A percentile compares a stretch with the other conserved stretches of the same genome.
These are phyloP conservation scores for Lutjanus campechanus DNA, from an alignment of 2,797 vertebrate genomes.

Conservation along the genomic window DNA sequence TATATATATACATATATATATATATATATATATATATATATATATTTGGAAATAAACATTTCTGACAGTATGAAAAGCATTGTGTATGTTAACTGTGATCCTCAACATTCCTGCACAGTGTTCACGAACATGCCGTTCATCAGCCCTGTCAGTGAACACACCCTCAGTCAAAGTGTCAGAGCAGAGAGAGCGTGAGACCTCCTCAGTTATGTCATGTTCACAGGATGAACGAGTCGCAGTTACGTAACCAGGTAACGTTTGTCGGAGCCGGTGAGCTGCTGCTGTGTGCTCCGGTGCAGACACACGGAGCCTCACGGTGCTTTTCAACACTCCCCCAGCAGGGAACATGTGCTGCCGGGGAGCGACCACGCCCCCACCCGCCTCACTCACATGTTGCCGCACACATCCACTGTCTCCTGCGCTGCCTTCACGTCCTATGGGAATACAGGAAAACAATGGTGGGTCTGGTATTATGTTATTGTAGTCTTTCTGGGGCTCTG, in stretches of 20 bases:
- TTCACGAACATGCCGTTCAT: too few relatives aligned
- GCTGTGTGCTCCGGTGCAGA: not conserved
- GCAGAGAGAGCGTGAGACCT: not conserved
- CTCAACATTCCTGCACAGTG: too few relatives aligned
- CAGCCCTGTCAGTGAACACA: too few relatives aligned
- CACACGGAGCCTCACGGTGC: conserved; percentile 33
- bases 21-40: too few relatives aligned
- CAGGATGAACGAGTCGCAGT: not conserved
- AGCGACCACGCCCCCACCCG: conserved; percentile 48
- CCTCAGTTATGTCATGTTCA: not conserved
- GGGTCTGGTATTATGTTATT: too few relatives aligned
- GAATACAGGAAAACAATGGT: not conserved
- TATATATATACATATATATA: too few relatives aligned
- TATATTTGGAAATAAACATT: too few relatives aligned
- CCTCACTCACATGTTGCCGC: conserved; percentile 59
- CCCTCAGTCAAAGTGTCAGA: too few relatives aligned
- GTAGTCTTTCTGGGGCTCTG: not conserved
- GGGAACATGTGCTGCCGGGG: conserved; percentile 58
- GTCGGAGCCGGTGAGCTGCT: not conserved
- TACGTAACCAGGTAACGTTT: conserved; percentile 28
- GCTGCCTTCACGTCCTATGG: not conserved
- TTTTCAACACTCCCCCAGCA: conserved; percentile 12
- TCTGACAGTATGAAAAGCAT: too few relatives aligned
- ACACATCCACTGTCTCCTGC: conserved; percentile 41
- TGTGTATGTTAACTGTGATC: too few relatives aligned